Base-by-base conservation (phyloP, 2,113 vertebrate species). In the Lutjanus erythropterus region DNA sequence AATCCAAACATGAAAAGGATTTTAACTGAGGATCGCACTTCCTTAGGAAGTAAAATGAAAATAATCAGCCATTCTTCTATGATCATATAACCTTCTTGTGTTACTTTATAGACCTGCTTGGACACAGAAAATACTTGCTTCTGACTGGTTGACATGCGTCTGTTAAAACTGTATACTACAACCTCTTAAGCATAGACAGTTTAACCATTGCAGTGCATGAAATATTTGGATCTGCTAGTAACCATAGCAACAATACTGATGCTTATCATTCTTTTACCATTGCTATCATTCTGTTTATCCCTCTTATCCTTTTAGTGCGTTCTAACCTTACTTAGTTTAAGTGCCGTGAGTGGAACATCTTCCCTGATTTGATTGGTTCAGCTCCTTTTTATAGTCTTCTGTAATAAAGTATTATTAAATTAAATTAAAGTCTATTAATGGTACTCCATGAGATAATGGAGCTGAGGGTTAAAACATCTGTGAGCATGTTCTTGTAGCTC, bases 381-480 rank as follows among this genome's bases (percentile, higher is more conserved):
- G 68, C 8, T 67, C 15, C 65, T 73, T 81, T 75, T 81, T 60
- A 21, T 61, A 60, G 73, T 61, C 70, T 16, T 16, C 83, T 72
- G 71, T 86, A 88, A 85, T 84, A 66, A 71, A 69, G 69, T 66
- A 72, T 56, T 73, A 85, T 83, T 69, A 77, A 86, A 89, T 89
- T 85, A 69, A 85, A 87, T 89, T 80, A 88, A 74, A 87, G 82
- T 77, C 81, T 83, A 85, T 86, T 91, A 88, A 87, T 80, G 86
- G 59, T 58, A 16, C 71, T 79, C 66, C 33, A 58, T 27, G 60
- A 75, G 82, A 83, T 87, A 87, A 86, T 75, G 49, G 77, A 71
- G 79, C 60, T 37, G 44, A 61, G 84, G 73, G 69, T 50, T 76
- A 53, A 78, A 85, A 83, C 83, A 86, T 88, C 86, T 87, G 78